phyloP scores from a whole-genome alignment of 2,888 invertebrate genomes.

The Graphium colonna region DNA sequence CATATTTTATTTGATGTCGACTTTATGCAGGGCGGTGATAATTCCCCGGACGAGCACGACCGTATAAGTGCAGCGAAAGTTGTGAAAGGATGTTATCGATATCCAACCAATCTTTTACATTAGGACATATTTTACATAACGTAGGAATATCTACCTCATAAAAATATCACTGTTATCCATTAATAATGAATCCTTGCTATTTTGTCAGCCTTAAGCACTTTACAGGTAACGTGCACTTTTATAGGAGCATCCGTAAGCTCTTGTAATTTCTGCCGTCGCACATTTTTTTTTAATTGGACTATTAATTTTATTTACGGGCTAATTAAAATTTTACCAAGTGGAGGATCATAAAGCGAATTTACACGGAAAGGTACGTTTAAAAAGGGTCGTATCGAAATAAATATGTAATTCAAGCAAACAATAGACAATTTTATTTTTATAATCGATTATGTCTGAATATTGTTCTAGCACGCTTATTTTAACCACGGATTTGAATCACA shows the following conservation, averaged over 20 bases:
- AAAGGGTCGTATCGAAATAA: not conserved
- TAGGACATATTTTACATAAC: too few relatives aligned
- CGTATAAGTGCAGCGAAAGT: too few relatives aligned
- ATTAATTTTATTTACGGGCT: conserved; percentile 11
- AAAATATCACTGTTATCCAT: too few relatives aligned
- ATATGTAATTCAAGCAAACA: not conserved
- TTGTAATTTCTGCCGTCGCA: not conserved
- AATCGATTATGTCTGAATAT: not conserved
- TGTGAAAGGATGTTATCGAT: too few relatives aligned
- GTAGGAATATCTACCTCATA: too few relatives aligned
- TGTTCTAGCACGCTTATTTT: not conserved
- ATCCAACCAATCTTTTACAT: too few relatives aligned
- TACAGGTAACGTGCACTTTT: not conserved
- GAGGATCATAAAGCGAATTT: not conserved
- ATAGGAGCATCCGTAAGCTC: conserved; percentile 12
- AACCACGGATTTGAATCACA: not conserved
- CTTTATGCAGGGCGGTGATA: too few relatives aligned
- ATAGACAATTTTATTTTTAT: not conserved
- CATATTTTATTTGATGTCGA: too few relatives aligned
- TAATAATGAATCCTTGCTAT: too few relatives aligned
- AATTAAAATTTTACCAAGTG: not conserved
- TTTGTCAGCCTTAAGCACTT: too few relatives aligned
- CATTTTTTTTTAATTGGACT: conserved; percentile 9
- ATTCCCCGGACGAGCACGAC: too few relatives aligned
- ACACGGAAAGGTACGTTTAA: not conserved